These are phyloP conservation scores for Eretmocerus hayati DNA, from an alignment of 2,888 invertebrate genomes.

Conservation along the genomic window DNA sequence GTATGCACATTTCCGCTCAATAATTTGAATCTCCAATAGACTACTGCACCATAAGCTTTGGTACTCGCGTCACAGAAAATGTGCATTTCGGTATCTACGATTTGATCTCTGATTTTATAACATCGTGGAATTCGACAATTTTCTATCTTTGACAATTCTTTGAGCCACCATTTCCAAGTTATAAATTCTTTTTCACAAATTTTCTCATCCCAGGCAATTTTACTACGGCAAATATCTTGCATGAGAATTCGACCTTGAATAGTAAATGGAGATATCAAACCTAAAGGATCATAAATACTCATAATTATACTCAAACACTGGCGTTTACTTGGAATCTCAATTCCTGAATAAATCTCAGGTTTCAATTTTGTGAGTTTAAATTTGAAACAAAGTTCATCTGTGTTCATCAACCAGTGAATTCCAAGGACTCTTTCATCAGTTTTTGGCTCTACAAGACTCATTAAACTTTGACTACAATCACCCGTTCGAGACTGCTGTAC, in stretches of 20 bases:
- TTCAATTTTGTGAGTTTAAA: neutral
- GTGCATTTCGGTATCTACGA: neutral
- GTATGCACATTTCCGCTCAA: neutral
- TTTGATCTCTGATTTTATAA: neutral
- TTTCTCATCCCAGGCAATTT: constrained; percentile 8
- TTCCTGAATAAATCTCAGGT: neutral
- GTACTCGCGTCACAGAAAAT: neutral
- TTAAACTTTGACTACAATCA: neutral
- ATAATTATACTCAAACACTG: constrained; percentile 23
- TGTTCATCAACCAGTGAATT: neutral
- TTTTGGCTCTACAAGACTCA: neutral
- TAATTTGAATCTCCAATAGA: neutral
- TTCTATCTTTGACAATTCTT: neutral
- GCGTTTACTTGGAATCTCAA: constrained; percentile 18
- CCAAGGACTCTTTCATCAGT: neutral
- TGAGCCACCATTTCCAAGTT: neutral
- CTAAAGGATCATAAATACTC: constrained; percentile 34
- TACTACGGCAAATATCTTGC: constrained; percentile 28
- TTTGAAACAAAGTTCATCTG: neutral
- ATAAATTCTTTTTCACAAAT: neutral
- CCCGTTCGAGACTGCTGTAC: neutral
- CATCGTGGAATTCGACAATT: neutral
- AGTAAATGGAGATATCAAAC: constrained; percentile 25
- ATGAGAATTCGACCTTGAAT: constrained; percentile 27
- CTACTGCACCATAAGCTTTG: neutral